Percentiles rank a stretch among this genome's conserved stretches.
Conservation (phyloP, 2,888 invertebrate genomes). For the Pristionchus arcanus region DNA sequence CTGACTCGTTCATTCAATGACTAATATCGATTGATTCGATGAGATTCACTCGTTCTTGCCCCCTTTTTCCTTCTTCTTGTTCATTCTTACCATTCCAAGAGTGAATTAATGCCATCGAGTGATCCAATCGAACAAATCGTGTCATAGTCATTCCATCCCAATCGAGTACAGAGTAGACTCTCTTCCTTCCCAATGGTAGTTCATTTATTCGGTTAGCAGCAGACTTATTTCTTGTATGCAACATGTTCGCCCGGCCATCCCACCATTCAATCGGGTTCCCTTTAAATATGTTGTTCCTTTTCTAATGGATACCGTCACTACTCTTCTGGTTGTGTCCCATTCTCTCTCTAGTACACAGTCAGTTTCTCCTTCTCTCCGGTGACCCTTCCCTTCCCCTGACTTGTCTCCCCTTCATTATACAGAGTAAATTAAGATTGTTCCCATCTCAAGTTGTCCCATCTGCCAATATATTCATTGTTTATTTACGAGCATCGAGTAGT, state of each 20-base stretch:
- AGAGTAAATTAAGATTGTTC: constrained; percentile 34
- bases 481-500: constrained; percentile 32
- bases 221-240: not conserved
- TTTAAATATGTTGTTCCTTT: not conserved
- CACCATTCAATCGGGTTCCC: not conserved
- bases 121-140: constrained; percentile 18
- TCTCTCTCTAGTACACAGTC: not conserved
- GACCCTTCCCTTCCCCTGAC: not conserved
- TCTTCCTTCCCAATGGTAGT: not conserved
- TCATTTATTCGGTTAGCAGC: constrained; percentile 19
- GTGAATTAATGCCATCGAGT: constrained; percentile 23
- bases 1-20: constrained; percentile 7
- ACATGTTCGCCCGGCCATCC: constrained; percentile 16
- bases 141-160: constrained; percentile 21
- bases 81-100: constrained; percentile 47
- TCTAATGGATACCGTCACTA: constrained; percentile 16
- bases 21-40: not conserved
- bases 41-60: constrained; percentile 46
- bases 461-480: constrained; percentile 14
- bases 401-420: not conserved
- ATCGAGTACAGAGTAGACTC: constrained; percentile 13
- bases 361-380: not conserved
- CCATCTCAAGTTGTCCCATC: constrained; percentile 32
- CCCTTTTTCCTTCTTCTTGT: not conserved
- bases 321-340: constrained; percentile 20